Base-by-base conservation (phyloP, 2,797 vertebrate genomes). In the Buphagus erythrorhynchus region DNA sequence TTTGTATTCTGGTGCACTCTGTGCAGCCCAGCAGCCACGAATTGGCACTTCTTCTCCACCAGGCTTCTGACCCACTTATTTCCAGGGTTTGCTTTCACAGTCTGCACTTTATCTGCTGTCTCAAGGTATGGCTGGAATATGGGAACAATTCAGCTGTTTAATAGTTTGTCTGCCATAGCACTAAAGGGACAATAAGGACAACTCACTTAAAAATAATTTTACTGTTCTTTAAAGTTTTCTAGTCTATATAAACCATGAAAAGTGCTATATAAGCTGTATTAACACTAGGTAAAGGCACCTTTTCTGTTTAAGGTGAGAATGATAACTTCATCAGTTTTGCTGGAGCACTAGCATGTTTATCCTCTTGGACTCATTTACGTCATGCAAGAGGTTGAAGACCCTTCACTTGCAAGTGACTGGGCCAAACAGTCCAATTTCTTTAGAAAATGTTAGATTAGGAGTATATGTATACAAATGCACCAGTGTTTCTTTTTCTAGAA, bases 11-110 rank as follows among this genome's bases (percentile, higher is more conserved):
- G 65, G 33, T 45, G 14, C 13, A 5, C 42, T 90, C 59, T 0
- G 0, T 49, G 68, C 81, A 71, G 63, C 43, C 59, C 35, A 73
- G 29, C n/a, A 46, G 52, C 80, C 82, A 54, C 9, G 5, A 45
- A 26, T 2, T 67, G 68, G 72, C 87, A 66, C 16, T 75, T 63
- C 36, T 80, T 38, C 73, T 82, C 13, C 1, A 0, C 55, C 49
- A 42, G 71, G 45, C 36, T 90, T 78, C 85, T 94, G 86, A 84
- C 80, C 90, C 52, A 84, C 76, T 90, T 88, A 81, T 52, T 94
- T 76, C 58, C 52, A 86, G 54, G 18, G 40, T 81, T 78, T 90
- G 33, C 31, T 93, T 81, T 81, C 16, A n/a, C 2, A 3, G 13
- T 55, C 31, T 40, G 33, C 46, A 12, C 1, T 13, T 75, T 21